A percentile compares a stretch with the other conserved stretches of the same genome.
phyloP scores from a whole-genome alignment of 2,797 vertebrate species.

The Gymnocypris eckloni region DNA sequence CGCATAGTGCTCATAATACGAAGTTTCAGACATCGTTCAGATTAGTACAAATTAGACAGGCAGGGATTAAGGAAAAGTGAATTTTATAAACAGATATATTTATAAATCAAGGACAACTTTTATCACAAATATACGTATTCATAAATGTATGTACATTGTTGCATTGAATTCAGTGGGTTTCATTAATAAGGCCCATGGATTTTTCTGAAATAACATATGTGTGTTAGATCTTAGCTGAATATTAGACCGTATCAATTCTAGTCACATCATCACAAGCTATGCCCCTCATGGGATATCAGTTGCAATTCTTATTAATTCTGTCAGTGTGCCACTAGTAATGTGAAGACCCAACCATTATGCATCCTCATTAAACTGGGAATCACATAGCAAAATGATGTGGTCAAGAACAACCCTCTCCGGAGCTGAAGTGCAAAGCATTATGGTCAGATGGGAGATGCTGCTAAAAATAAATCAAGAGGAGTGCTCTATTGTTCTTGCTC shows the following conservation, averaged over 20 bases:
- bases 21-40: neutral
- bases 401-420: slow-evolving; percentile 23
- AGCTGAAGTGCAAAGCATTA: slow-evolving; percentile 28
- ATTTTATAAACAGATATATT: no score
- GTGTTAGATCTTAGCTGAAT: neutral
- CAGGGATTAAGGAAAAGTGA: neutral
- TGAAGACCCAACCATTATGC: slow-evolving; percentile 32
- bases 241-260: neutral
- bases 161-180: neutral
- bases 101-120: neutral
- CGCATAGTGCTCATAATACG: neutral
- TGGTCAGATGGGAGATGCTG: neutral
- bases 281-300: neutral
- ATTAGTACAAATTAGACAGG: neutral
- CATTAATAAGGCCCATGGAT: neutral
- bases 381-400: slow-evolving; percentile 31
- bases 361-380: slow-evolving; percentile 39
- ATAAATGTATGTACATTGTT: neutral
- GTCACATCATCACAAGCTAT: neutral
- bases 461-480: slow-evolving; percentile 25
- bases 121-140: neutral
- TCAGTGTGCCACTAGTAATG: slow-evolving; percentile 21
- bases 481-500: neutral
- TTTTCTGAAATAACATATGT: neutral
- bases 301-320: slow-evolving; percentile 28